Conservation (phyloP, 2,888 invertebrate genomes). For the Pheosia gnoma region DNA sequence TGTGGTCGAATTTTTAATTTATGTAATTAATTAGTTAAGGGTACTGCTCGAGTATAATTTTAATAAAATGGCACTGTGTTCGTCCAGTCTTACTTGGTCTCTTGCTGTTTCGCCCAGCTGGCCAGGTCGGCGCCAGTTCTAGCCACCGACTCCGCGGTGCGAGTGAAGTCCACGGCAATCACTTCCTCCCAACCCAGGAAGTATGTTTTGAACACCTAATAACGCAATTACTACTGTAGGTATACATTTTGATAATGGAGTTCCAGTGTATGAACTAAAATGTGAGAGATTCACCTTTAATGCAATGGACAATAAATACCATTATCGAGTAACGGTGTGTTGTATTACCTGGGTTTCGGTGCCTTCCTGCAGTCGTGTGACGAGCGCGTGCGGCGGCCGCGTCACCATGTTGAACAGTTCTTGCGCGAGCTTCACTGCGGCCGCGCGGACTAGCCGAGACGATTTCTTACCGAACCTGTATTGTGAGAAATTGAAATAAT, state of each 20-base stretch:
- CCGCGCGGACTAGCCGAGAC: conserved; percentile 96
- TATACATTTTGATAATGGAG: too few species aligned
- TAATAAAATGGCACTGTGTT: background rate
- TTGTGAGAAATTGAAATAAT: background rate
- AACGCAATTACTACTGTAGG: background rate
- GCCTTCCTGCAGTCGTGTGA: conserved; percentile 96
- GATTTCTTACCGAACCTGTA: conserved; percentile 98
- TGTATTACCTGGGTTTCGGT: conserved; percentile 90
- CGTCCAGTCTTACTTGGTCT: conserved; percentile 87
- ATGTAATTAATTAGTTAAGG: too few species aligned
- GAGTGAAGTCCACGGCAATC: conserved; percentile 98
- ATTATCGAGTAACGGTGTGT: background rate
- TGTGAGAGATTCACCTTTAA: too few species aligned
- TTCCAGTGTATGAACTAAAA: too few species aligned
- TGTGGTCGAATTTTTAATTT: too few species aligned
- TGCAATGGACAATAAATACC: too few species aligned
- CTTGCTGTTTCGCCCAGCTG: conserved; percentile 94
- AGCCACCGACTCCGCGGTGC: conserved; percentile 98
- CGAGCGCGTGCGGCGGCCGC: conserved; percentile 93
- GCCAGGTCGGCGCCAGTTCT: conserved; percentile 98
- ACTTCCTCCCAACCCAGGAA: conserved; percentile 99
- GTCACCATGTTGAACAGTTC: conserved; percentile 98
- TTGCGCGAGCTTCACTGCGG: conserved; percentile 98
- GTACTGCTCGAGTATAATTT: too few species aligned
- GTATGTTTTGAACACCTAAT: conserved; percentile 96